phyloP scores from a whole-genome alignment of 1,140 invertebrate species.

The Streblospio benedicti region DNA sequence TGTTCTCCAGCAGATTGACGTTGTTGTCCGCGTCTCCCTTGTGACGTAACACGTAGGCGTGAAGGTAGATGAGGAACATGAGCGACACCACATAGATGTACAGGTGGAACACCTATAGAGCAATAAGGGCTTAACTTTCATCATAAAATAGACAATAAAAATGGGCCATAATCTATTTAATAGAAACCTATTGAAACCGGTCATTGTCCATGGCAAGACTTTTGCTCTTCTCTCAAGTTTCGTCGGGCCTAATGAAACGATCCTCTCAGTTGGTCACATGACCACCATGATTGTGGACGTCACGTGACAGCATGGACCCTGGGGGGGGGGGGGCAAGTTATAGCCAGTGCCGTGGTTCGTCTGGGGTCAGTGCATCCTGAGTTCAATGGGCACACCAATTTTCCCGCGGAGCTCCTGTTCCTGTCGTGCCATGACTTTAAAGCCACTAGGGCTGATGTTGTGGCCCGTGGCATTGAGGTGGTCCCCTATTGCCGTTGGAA shows the following conservation, averaged over 20 bases:
- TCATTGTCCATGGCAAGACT: neutral
- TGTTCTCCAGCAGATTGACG: neutral
- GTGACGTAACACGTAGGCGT: neutral
- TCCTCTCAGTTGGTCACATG: neutral
- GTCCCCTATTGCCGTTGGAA: too few species aligned
- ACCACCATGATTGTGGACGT: neutral
- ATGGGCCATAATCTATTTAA: neutral
- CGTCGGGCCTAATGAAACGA: neutral
- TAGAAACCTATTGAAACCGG: neutral
- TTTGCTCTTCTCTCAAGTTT: neutral
- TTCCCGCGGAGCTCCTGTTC: too few species aligned
- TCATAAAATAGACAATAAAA: neutral
- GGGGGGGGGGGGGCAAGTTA: too few species aligned
- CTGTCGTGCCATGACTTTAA: too few species aligned
- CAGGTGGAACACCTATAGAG: constrained; percentile 9
- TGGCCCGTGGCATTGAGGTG: too few species aligned
- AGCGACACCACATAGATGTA: constrained; percentile 17
- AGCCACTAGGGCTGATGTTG: too few species aligned
- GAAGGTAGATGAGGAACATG: constrained; percentile 14
- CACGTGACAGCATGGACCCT: too few species aligned
- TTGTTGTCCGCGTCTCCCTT: neutral
- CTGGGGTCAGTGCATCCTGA: too few species aligned
- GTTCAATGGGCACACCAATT: too few species aligned
- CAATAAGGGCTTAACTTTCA: neutral
- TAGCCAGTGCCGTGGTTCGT: too few species aligned